Percentiles rank a stretch among this genome's conserved stretches.
Evolutionary conservation across 2,113 vertebrate genomes (phyloP).

Genomic region (Hippocampus mohnikei): DNA sequence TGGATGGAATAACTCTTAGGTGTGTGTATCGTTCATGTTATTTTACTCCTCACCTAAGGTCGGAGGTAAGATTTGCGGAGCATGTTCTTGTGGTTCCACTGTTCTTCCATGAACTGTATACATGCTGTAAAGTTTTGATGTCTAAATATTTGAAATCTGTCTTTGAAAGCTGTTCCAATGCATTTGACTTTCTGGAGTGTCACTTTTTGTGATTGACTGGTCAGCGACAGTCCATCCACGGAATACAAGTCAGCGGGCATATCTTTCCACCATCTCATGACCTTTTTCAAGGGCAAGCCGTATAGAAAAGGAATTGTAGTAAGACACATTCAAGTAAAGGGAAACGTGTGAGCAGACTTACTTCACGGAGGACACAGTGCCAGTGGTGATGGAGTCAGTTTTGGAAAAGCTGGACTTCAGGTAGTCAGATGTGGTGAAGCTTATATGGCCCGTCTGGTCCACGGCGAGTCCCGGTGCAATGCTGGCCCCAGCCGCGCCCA

Average conservation of each 20-base stretch:
- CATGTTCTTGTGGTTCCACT: background rate
- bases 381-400: slow-evolving; percentile 98
- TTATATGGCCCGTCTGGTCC: slow-evolving; percentile 83
- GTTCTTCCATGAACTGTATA: too few relatives aligned
- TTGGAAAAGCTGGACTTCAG: slow-evolving; percentile 98
- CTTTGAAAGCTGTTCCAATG: background rate
- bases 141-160: background rate
- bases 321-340: background rate
- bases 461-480: slow-evolving; percentile 67
- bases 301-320: background rate
- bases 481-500: slow-evolving; percentile 61
- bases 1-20: background rate
- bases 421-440: slow-evolving; percentile 88
- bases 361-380: slow-evolving; percentile 98
- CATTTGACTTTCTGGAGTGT: background rate
- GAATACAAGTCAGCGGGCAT: background rate
- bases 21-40: background rate
- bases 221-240: background rate
- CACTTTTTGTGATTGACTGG: background rate
- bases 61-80: background rate
- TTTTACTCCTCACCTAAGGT: background rate
- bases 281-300: background rate
- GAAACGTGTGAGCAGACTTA: slow-evolving; percentile 69
- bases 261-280: background rate
- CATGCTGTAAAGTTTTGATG: background rate